These are phyloP conservation scores for Plotosus lineatus DNA, from an alignment of 2,113 vertebrate genomes.

Conservation along the genomic window DNA sequence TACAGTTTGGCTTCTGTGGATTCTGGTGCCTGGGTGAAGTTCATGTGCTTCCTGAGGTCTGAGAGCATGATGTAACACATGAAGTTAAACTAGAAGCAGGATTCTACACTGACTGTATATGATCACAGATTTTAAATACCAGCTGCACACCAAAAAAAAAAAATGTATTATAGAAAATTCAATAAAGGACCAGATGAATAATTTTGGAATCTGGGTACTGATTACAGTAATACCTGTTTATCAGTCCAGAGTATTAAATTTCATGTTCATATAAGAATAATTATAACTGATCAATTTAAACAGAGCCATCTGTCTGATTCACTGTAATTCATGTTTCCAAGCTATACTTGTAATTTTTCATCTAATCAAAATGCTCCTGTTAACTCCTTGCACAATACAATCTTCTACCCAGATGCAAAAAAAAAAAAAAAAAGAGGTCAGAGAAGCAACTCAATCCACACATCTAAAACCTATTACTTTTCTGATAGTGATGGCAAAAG, in stretches of 20 bases:
- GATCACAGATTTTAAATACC: background rate
- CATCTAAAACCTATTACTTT: conserved; percentile 13
- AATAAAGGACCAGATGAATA: background rate
- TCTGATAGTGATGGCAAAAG: conserved; percentile 43
- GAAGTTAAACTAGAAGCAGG: background rate
- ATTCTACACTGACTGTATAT: background rate
- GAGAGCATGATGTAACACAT: background rate
- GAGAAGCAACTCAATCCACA: conserved; percentile 19
- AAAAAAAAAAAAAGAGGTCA: conserved; percentile 37
- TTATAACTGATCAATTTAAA: conserved; percentile 4
- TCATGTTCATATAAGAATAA: background rate
- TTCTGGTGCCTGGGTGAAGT: background rate
- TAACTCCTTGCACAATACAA: conserved; percentile 34
- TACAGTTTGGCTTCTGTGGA: background rate
- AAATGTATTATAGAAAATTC: background rate
- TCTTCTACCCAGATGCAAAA: conserved; percentile 13
- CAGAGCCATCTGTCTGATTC: background rate
- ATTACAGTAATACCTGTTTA: background rate
- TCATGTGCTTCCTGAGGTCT: background rate
- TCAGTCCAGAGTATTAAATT: background rate
- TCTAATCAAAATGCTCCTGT: conserved; percentile 32
- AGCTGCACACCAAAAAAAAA: background rate
- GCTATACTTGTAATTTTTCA: conserved; percentile 25
- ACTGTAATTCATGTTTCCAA: background rate
- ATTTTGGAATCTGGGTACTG: background rate